Conservation (phyloP, 2,797 vertebrate species). For the Pseudochromis fuscus region DNA sequence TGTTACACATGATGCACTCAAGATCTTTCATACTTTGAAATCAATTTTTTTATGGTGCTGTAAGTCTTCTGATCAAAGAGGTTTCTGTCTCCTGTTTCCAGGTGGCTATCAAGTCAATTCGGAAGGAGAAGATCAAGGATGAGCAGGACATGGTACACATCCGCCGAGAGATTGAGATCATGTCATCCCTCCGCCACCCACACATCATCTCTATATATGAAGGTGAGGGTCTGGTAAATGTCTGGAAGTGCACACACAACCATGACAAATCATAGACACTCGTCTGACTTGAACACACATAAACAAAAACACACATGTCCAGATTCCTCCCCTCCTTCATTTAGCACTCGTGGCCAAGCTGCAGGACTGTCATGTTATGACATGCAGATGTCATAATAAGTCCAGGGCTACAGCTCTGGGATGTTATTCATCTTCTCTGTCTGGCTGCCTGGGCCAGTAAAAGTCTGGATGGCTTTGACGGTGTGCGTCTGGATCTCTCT, state of each 20-base stretch:
- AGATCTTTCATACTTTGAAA: slow-evolving; percentile 1
- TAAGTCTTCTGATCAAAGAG: slow-evolving; percentile 24
- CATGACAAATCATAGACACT: slow-evolving; percentile 29
- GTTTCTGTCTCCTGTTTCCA: slow-evolving; percentile 65
- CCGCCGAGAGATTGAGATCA: slow-evolving; percentile 98
- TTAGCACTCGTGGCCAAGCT: slow-evolving; percentile 53
- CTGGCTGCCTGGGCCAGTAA: slow-evolving; percentile 61
- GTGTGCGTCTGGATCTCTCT: slow-evolving; percentile 54
- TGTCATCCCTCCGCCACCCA: slow-evolving; percentile 97
- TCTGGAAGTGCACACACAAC: slow-evolving; percentile 75
- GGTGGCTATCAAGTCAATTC: slow-evolving; percentile 98
- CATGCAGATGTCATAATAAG: slow-evolving; percentile 78
- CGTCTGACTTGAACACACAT: slow-evolving; percentile 23
- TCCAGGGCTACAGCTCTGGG: slow-evolving; percentile 68
- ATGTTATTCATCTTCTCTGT: slow-evolving; percentile 81
- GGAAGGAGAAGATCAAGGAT: slow-evolving; percentile 96
- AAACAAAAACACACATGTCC: slow-evolving; percentile 46
- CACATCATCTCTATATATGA: slow-evolving; percentile 97
- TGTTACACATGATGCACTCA: not conserved
- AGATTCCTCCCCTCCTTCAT: slow-evolving; percentile 35
- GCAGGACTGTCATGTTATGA: slow-evolving; percentile 74
- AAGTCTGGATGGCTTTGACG: slow-evolving; percentile 63
- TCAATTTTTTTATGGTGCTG: not conserved
- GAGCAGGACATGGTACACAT: slow-evolving; percentile 97
- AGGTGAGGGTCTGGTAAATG: slow-evolving; percentile 95